Conservation (phyloP, 2,797 vertebrate genomes). For the Acrocephalus scirpaceus region DNA sequence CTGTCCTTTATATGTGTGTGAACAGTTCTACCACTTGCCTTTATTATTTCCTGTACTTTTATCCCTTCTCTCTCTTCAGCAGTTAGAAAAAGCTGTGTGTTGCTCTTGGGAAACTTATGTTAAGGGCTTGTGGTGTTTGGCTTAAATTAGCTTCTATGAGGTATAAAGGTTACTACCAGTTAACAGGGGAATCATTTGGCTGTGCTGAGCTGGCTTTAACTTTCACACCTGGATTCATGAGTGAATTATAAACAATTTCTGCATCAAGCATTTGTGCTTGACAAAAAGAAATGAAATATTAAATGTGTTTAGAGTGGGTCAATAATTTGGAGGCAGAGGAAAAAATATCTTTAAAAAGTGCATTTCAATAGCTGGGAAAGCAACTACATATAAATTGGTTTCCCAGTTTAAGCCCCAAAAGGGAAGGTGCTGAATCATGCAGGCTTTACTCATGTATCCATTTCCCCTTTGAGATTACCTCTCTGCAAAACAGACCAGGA, state of each 20-base stretch:
- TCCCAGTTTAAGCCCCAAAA: neutral
- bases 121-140: neutral
- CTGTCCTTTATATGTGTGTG: neutral
- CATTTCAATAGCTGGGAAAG: slow-evolving; percentile 53
- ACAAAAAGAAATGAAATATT: neutral
- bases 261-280: neutral
- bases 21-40: neutral
- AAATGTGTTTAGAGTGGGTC: slow-evolving; percentile 21
- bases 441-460: neutral
- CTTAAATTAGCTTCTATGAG: neutral
- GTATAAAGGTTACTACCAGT: neutral
- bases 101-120: neutral
- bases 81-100: neutral
- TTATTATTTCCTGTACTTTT: neutral
- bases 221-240: neutral
- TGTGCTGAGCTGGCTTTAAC: slow-evolving; percentile 6
- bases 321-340: neutral
- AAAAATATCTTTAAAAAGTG: neutral
- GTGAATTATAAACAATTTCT: slow-evolving; percentile 17
- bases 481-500: neutral
- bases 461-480: neutral
- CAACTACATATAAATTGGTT: neutral
- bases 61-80: neutral
- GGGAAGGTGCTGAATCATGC: neutral
- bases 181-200: neutral